Base-by-base conservation (phyloP, 1,140 invertebrate species). In the Drosophila bifasciata region DNA sequence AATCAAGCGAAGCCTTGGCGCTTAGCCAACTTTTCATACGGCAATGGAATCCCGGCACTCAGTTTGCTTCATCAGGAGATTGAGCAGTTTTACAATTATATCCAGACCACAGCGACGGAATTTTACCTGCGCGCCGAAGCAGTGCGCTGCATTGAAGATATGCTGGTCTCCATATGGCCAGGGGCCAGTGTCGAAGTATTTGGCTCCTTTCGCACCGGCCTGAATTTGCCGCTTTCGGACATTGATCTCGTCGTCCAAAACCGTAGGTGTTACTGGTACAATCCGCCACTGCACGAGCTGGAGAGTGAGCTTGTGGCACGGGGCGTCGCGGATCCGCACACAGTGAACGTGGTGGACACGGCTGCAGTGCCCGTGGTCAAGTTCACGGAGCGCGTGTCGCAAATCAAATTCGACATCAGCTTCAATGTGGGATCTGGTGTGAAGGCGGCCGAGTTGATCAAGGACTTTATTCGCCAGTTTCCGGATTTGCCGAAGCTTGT, bases 401-500 rank as follows among this genome's bases (percentile, higher is more conserved):
- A 62, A 11, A 56, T 84, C 13, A 84, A 85, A 28, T 84, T 84
- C 17, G 80, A 84, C 21, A 75, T 84, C 3, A 68, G 71, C 4
- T 85, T 85, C 11, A 84, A 84, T 53, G 77, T 52, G 11, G 58
- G 39, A 2, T 64, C 79, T 0, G 80, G 80, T 2, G 76, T 84
- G 0, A 43, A 76, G 28, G 80, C 80, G 3, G 80, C 80, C 1
- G 72, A 85, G 9, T 36, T 84, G 25, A 64, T 84, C 1, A 71
- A 48, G 28, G 58, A 36, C 5, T 84, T 61, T 7, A 85, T 76
- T 3, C 23, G 40, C 0, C 40, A 79, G 41, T 84, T 61, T 9
- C 80, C 80, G 1, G 71, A 84, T 8, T 17, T 84, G 19, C 80
- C 80, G 11, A 76, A 76, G 21, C 62, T 84, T n/a, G 80, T 84